Conservation (phyloP, 2,113 vertebrate genomes). For the Abramis brama region DNA sequence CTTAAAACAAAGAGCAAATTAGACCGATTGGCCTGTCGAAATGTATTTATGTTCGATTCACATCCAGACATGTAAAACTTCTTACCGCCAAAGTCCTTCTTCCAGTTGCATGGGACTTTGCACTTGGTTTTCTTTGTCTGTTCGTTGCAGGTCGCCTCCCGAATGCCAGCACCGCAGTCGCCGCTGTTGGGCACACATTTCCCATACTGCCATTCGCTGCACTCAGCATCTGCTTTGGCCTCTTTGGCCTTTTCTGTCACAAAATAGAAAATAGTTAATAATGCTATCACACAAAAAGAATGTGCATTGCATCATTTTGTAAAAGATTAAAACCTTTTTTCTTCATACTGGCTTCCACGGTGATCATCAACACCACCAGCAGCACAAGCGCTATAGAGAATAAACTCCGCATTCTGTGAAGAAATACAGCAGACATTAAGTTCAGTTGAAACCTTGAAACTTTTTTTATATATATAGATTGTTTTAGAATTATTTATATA, state of each 20-base stretch:
- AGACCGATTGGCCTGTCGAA: background rate
- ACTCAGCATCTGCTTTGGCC: slow-evolving; percentile 75
- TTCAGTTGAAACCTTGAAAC: background rate
- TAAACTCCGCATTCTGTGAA: slow-evolving; percentile 82
- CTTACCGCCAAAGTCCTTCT: slow-evolving; percentile 93
- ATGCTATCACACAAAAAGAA: background rate
- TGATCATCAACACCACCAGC: slow-evolving; percentile 79
- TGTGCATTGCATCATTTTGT: background rate
- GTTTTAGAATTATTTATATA: background rate
- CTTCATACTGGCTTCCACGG: slow-evolving; percentile 77
- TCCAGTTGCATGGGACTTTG: slow-evolving; percentile 97
- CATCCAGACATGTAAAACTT: background rate
- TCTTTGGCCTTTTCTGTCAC: slow-evolving; percentile 77
- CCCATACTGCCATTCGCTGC: slow-evolving; percentile 83
- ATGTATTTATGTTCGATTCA: background rate
- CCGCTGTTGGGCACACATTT: slow-evolving; percentile 85
- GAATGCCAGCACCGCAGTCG: slow-evolving; percentile 87
- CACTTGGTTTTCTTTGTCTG: slow-evolving; percentile 85
- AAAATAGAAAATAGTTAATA: background rate
- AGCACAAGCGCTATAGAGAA: slow-evolving; percentile 71
- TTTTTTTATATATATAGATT: too few species aligned
- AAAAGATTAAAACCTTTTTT: slow-evolving; percentile 73
- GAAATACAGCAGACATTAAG: slow-evolving; percentile 15
- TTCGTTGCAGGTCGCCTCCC: slow-evolving; percentile 84
- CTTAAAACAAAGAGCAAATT: slow-evolving; percentile 66